Evolutionary conservation across 2,113 vertebrate species (phyloP), one percentile per base, ranked within the genome.

Genomic region (Hylia prasina): DNA sequence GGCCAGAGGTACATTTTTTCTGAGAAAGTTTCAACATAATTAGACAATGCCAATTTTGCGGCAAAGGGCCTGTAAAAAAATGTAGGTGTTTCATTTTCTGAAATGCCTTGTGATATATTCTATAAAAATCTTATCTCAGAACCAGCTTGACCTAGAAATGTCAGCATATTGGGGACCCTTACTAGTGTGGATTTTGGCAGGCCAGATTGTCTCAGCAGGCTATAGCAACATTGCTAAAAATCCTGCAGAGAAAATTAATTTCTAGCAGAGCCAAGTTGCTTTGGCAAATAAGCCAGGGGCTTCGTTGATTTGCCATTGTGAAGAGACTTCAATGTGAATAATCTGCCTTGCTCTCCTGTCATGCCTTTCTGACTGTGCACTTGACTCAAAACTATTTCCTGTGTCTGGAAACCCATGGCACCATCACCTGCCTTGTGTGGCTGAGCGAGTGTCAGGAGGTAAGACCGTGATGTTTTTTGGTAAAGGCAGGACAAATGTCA

Each of bases 141-240:
- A 73, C n/a, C 44, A 88, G 44, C 47, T 83, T 92, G 68, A 88
- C 85, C 94, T 86, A 89, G 76, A 95, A 95, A 94, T 86, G 56
- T 68, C 82, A 92, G 28, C 20, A 37, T 70, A 7, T 58, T 92
- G 70, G 51, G 86, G 35, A 91, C 53, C 53, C 64, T 90, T 75
- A 17, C 88, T 68, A n/a, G 21, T 68, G 85, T 68, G 85, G 51
- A 92, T 86, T 91, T 96, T 95, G 88, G 71, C 83, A 86, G 47
- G 83, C 76, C 37, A 6, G 23, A 89, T 44, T 24, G 31, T 83
- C 93, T 91, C 85, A 68, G 68, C 66, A 89, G 82, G 72, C 42
- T 93, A 23, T 89, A 83, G 47, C 50, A 72, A 47, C 14, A 31
- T 66, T 89, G 79, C 90, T 88, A 93, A 45, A 93, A 90, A 56